phyloP scores from a whole-genome alignment of 2,888 invertebrate species.

The Dasypogon diadema region DNA sequence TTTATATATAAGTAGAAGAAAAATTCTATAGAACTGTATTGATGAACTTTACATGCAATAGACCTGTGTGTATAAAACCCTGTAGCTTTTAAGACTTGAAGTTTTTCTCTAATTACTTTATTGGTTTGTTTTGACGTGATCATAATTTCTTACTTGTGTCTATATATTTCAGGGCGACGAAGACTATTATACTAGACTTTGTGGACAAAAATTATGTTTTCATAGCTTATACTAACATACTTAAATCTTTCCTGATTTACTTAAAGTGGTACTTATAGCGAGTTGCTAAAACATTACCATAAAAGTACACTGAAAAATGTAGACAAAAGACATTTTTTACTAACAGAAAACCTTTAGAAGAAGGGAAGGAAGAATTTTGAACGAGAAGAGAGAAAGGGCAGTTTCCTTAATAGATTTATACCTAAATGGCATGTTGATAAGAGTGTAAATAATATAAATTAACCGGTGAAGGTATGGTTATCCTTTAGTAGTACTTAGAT shows the following conservation, averaged over 20 bases:
- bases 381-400: slow-evolving; percentile 44
- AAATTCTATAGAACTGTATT: no score
- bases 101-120: slow-evolving; percentile 52
- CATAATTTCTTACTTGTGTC: slow-evolving; percentile 62
- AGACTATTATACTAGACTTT: slow-evolving; percentile 73
- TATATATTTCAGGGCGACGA: slow-evolving; percentile 75
- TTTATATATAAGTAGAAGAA: no score
- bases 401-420: background rate
- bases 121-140: slow-evolving; percentile 55
- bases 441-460: slow-evolving; percentile 33
- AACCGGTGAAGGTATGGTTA: slow-evolving; percentile 23
- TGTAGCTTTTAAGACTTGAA: slow-evolving; percentile 29
- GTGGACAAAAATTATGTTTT: slow-evolving; percentile 53
- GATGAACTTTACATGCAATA: no score
- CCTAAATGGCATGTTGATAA: background rate
- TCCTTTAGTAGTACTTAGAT: slow-evolving; percentile 8
- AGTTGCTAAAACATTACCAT: slow-evolving; percentile 18
- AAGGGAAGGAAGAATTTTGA: slow-evolving; percentile 5
- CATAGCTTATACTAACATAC: slow-evolving; percentile 52
- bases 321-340: slow-evolving; percentile 25
- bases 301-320: slow-evolving; percentile 31
- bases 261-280: slow-evolving; percentile 32
- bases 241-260: slow-evolving; percentile 44
- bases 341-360: slow-evolving; percentile 38
- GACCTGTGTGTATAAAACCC: background rate